Base-by-base conservation (phyloP, 1,140 invertebrate species). In the Sesamia nonagrioides region DNA sequence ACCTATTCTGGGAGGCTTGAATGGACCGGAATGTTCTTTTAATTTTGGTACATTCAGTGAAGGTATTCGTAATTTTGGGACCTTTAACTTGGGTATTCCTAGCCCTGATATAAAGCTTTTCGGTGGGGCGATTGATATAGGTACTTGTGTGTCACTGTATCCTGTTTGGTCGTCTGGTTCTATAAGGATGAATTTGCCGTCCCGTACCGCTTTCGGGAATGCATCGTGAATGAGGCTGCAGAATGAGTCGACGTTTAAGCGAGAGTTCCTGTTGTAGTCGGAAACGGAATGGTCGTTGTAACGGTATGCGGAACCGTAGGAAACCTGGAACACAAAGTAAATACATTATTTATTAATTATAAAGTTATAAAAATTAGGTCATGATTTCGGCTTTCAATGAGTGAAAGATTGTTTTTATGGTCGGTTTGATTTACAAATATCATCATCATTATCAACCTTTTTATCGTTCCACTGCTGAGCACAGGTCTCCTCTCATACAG, bases 161-260 rank as follows among this genome's bases (percentile, higher is more conserved):
- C 86, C 88, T 6, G 71, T 60, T 77, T 89, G 88, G 58, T 94
- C 93, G 3, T 92, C 85, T 42, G 78, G 76, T 45, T 88, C 80
- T 7, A 85, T 74, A 4, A 86, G 78, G 2, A 94, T 56, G 73
- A 94, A 91, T 72, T 84, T 90, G 15, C 93, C 93, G 68, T 93
- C 82, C 80, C 90, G 81, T 0, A 94, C 82, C 0, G 91, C 84
- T 74, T 92, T 89, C 0, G 93, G 93, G 37, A 94, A 91, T 0
- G 88, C 86, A 15, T 84, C 83, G n/a, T 94, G 88, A 37, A 94
- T 93, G 56, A 93, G 83, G 48, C 81, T 78, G 71, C 93, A 94
- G 79, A 94, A 92, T 0, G 91, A 90, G 21, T 91, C 74, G 0
- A 89, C 84, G 78, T 91, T 84, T 40, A 77, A 66, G 8, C 50